Evolutionary conservation across 2,888 invertebrate genomes (phyloP), one percentile per base, ranked within the genome.

Genomic region (Mythimna ferrago): DNA sequence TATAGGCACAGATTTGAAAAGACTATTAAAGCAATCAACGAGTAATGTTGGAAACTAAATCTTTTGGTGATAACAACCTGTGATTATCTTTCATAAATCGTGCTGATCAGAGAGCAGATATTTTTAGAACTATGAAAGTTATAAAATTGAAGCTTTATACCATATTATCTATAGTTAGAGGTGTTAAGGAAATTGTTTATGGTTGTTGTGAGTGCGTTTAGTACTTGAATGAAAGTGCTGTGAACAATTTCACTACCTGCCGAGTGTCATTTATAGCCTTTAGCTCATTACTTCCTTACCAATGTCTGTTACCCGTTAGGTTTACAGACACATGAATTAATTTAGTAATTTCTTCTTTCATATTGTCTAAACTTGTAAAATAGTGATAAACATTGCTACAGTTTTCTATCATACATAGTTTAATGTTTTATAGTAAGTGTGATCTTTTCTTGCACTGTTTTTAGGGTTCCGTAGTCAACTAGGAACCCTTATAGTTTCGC

Each of bases 1-100:
- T 86, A 86, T 87, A 81, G 51, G 64, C 86, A 71, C 80, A 85
- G 84, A 87, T 87, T 86, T 87, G 76, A 86, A 85, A 83, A 81
- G 65, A 73, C 86, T 82, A 86, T 86, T 86, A 86, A 79, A 82
- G 63, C 75, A 86, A 87, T 86, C 85, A 86, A 66, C 76, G 66
- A 60, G 66, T 63, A 41, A 69, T 74, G 64, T 60, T 76, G 63
- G 65, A 65, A 84, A 74, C 86, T 79, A 70, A 77, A 77, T 76
- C 57, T 82, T 82, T 76, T 71, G n/a, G 41, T 82, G 66, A 80
- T 86, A 80, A 78, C 78, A 81, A 66, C 64, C 62, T 65, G 48
- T 84, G 63, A 80, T 85, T 86, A 85, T 82, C 70, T 71, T 51
- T 61, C 62, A 85, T 84, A 85, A 84, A 84, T 85, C 68, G 56